Evolutionary conservation across 1,140 invertebrate genomes (phyloP), one percentile per base, ranked within the genome.

Genomic region (Orius insidiosus): DNA sequence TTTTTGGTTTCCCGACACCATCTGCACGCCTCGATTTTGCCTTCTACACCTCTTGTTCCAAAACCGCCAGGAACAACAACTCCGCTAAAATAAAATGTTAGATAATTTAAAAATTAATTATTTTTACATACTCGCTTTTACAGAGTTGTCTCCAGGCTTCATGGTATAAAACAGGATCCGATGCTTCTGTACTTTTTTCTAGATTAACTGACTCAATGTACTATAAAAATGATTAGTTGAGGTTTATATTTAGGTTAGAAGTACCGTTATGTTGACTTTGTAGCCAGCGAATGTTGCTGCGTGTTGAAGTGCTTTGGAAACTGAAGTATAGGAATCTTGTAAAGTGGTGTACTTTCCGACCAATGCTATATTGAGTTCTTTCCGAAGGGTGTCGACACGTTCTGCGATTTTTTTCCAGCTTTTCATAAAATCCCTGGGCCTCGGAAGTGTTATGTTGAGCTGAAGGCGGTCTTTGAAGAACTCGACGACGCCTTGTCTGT

Each of bases 311-410:
- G 95, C 85, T 67, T 98, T 98, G 2, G 81, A 82, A 0, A 99
- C 85, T 2, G 94, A 98, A 0, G 90, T 81, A 61, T 99, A 99
- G 0, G 93, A 80, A 66, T 99, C 96, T 59, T 89, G 78, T 10
- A 98, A 65, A 60, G 87, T 82, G 0, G 93, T 96, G 57, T 99
- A n/a, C 68, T 99, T 99, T 6, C 96, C 96, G n/a, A 99, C 96
- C 10, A 99, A 66, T 13, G 83, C 85, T 50, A 99, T 98, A 35
- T 73, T 84, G 0, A 97, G 84, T 58, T 80, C 76, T 54, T 82
- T 78, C 9, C 77, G 68, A 2, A 87, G 60, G 53, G 76, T 76
- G 51, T 90, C 84, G n/a, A 81, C 73, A 7, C 80, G 76, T 48
- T 87, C 78, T 0, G 87, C 86, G 11, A 98, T 66, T 55, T 88